Conservation (phyloP, 1,140 invertebrate species). For the Ladona fulva region DNA sequence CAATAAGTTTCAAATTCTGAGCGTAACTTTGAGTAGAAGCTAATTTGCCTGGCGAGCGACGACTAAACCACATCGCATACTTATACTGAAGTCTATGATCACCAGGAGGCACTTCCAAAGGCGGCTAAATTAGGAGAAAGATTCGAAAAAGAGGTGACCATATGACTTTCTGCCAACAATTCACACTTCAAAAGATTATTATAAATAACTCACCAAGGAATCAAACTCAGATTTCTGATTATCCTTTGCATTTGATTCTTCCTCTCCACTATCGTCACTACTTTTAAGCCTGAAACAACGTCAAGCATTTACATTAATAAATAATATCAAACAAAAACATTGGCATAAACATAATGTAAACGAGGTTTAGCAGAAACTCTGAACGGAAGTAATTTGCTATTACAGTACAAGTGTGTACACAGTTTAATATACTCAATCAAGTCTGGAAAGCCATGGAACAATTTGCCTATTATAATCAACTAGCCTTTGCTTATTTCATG, state of each 20-base stretch:
- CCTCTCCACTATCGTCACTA: background rate
- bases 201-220: background rate
- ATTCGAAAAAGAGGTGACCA: background rate
- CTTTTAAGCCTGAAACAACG: background rate
- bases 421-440: too few relatives aligned
- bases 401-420: too few relatives aligned
- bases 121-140: constrained; percentile 32
- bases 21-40: constrained; percentile 56
- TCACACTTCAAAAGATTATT: too few relatives aligned
- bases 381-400: too few relatives aligned
- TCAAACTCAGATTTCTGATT: background rate
- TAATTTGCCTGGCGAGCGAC: constrained; percentile 58
- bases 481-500: too few relatives aligned
- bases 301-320: background rate
- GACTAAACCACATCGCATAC: constrained; percentile 85
- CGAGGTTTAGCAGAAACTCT: background rate
- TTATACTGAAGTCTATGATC: constrained; percentile 83
- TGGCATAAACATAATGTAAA: background rate
- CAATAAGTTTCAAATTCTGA: constrained; percentile 70
- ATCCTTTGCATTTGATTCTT: background rate
- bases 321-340: background rate
- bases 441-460: too few relatives aligned
- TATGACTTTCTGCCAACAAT: too few relatives aligned
- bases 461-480: too few relatives aligned
- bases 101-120: constrained; percentile 57